These are phyloP conservation scores for Labeo catla DNA, from an alignment of 2,113 vertebrate genomes.

Conservation along the genomic window DNA sequence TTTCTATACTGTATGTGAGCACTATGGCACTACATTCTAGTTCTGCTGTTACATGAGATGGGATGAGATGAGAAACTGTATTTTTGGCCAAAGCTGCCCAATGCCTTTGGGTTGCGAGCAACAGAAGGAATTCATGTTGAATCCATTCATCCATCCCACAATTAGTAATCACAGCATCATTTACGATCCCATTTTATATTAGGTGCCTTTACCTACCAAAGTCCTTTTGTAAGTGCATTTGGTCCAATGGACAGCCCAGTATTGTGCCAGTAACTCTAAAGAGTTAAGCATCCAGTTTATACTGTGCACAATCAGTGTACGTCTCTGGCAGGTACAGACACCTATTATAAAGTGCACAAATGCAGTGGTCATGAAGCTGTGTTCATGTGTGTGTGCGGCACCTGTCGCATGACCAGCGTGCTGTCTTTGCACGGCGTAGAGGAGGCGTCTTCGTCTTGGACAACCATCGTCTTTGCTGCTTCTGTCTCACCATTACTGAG, in stretches of 20 bases:
- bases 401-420: slow-evolving; percentile 96
- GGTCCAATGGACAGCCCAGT: background rate
- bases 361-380: too few relatives aligned
- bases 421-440: slow-evolving; percentile 96
- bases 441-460: slow-evolving; percentile 92
- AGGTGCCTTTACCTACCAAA: background rate
- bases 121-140: too few relatives aligned
- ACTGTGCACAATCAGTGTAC: too few relatives aligned
- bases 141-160: slow-evolving; percentile 12
- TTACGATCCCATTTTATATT: background rate
- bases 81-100: background rate
- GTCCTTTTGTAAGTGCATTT: background rate
- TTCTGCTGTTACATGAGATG: background rate
- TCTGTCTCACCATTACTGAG: slow-evolving; percentile 96
- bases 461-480: slow-evolving; percentile 95
- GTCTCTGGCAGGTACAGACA: background rate
- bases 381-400: slow-evolving; percentile 53
- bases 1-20: background rate
- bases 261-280: too few relatives aligned
- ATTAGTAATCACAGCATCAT: background rate
- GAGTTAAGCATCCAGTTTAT: too few relatives aligned
- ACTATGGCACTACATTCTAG: background rate
- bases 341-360: background rate
- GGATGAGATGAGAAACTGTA: background rate
- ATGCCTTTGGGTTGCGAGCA: too few relatives aligned